Base-by-base conservation (phyloP, 2,888 invertebrate species). In the Aphidoletes aphidimyza region DNA sequence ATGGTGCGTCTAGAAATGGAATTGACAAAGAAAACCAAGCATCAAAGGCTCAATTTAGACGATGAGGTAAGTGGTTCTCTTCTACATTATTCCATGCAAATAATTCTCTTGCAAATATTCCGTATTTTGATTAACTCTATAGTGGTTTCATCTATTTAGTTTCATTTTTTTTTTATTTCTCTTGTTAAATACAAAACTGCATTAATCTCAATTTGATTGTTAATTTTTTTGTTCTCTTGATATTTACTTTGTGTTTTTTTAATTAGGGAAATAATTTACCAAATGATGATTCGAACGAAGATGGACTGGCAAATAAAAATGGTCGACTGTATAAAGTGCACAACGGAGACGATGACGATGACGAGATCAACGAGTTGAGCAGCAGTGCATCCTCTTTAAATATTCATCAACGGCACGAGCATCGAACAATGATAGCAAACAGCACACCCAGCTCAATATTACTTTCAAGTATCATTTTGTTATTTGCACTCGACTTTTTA, bases 31-130 rank as follows among this genome's bases (percentile, higher is more conserved):
- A 89, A 88, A 86, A 89, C 90, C 87, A 88, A 89, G 86, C 87
- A 87, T 87, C 87, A 88, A 89, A 89, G 89, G 87, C 89, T 90
- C 87, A 91, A 91, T 87, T 89, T 88, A 89, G 91, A 92, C 88
- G 91, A 91, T 86, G 88, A 89, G 90, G 91, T 91, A 30, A 85
- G 81, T 85, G 36, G 26, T 19, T 49, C 47, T 47, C 22, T 6
- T 45, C 45, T 39, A 17, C 30, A n/a, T n/a, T n/a, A n/a, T n/a
- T n/a, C n/a, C n/a, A n/a, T n/a, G n/a, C n/a, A n/a, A 36, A 81
- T 34, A 3, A 6, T 39, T 39, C 8, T 30, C 3, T 39, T 39
- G 1, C n/a, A 19, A 1, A 37, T 30, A 17, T 34, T 5, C 1
- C 8, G n/a, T 9, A 83, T 78, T 14, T 34, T 19, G 17, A 78